Base-by-base conservation (phyloP, 2,888 invertebrate genomes). In the Hyppa rectilinea region DNA sequence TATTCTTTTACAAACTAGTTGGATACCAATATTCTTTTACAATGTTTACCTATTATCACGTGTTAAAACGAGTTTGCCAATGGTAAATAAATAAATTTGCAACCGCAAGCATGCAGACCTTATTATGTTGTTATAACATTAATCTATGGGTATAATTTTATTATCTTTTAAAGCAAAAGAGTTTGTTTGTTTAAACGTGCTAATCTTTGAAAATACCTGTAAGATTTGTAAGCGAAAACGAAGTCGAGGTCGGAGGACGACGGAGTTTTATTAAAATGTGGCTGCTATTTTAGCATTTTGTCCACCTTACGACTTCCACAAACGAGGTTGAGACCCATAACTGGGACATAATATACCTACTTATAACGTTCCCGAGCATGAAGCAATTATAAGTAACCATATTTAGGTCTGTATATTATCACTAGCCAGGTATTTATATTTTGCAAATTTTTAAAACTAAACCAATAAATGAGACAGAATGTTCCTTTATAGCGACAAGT, bases 1-100 rank as follows among this genome's bases (percentile, higher is more conserved):
- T 26, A 34, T 26, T 64, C 64, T 63, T 43, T 34, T 31, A 31
- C 6, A 63, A 66, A n/a, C n/a, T n/a, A n/a, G n/a, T n/a, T 59
- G 17, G 29, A n/a, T 38, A 60, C 1, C 31, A 31, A 63, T 26
- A 34, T 26, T 64, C 64, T 63, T 43, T 34, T 31, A 31, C 6
- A 63, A 66, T 50, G 4, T 68, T 52, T 67, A 49, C 38, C n/a
- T n/a, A n/a, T 38, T 43, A 43, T 23, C 5, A 14, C 5, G 4
- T 12, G 62, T 0, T 23, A 36, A 23, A 68, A 52, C 69, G 1
- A n/a, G 70, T 62, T 52, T 31, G 26, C 12, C 17, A n/a, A 9
- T 7, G 5, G 20, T 47, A 20, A 52, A 45, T 43, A 38, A n/a
- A 14, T 38, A 12, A 36, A 52, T 62, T 36, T n/a, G 14, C 49